Evolutionary conservation across 2,113 vertebrate species (phyloP), one percentile per base, ranked within the genome.

Genomic region (Struthio camelus): DNA sequence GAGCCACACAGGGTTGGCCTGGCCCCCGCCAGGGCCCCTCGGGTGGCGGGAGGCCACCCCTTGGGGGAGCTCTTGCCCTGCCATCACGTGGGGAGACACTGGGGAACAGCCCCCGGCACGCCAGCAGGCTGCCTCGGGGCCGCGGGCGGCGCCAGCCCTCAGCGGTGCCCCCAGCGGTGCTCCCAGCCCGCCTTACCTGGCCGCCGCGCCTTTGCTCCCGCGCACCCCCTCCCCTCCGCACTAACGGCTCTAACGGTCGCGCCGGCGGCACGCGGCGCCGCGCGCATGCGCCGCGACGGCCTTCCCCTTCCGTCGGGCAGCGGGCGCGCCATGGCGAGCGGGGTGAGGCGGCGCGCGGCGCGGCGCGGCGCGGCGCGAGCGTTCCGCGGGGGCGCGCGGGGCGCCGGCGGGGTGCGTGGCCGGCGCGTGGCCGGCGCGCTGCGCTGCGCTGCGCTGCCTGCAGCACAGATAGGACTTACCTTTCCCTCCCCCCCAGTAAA

Each of bases 11-110:
- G 17, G 56, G 56, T 32, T 17, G 16, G 56, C 46, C 14, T 6
- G 46, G 46, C 46, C 46, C n/a, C n/a, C n/a, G n/a, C n/a, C n/a
- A n/a, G n/a, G n/a, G n/a, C n/a, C n/a, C n/a, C n/a, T n/a, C n/a
- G n/a, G n/a, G n/a, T n/a, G n/a, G n/a, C n/a, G n/a, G n/a, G n/a
- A n/a, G n/a, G 6, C 46, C 8, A 11, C 3, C 0, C 4, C 15
- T 4, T 1, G 17, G 20, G 0, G 0, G 0, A 6, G 0, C 19
- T 4, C 1, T 25, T 0, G 1, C 69, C 17, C 17, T 0, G 5
- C 51, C 50, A 3, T 4, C 51, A 34, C 25, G 5, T 8, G 11
- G 9, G 11, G 8, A 15, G 14, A 11, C 0, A 17, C 9, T 2
- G 7, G 12, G 1, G 14, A 0, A 3, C 32, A 2, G 0, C 5